phyloP scores from a whole-genome alignment of 2,113 vertebrate genomes.

The Pao palembangensis region DNA sequence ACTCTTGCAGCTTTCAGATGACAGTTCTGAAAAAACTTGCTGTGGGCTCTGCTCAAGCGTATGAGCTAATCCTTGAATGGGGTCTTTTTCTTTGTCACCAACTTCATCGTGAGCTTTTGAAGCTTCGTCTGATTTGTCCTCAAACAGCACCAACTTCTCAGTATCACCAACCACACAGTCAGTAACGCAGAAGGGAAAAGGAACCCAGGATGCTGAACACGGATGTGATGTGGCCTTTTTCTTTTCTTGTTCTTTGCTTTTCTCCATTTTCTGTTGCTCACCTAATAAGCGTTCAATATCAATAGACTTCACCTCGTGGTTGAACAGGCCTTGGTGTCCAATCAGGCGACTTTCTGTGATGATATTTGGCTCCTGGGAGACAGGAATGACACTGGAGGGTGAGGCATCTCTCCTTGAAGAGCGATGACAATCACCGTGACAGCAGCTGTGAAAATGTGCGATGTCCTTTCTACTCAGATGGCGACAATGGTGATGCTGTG shows the following conservation, averaged over 20 bases:
- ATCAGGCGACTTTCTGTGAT: slow-evolving; percentile 76
- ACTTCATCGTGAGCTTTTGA: slow-evolving; percentile 8
- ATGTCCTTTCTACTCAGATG: slow-evolving; percentile 32
- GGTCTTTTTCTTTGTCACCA: slow-evolving; percentile 11
- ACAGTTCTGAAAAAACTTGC: slow-evolving; percentile 17
- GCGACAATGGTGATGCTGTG: slow-evolving; percentile 12
- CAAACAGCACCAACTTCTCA: slow-evolving; percentile 5
- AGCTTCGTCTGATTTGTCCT: slow-evolving; percentile 1
- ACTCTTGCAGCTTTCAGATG: slow-evolving; percentile 37
- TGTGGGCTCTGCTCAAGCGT: slow-evolving; percentile 36
- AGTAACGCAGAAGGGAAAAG: slow-evolving; percentile 7
- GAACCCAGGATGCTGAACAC: slow-evolving; percentile 3
- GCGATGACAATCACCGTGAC: slow-evolving; percentile 18
- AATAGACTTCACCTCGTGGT: slow-evolving; percentile 76
- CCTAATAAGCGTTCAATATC: slow-evolving; percentile 73
- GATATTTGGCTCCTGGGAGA: slow-evolving; percentile 62
- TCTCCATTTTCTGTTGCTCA: slow-evolving; percentile 39
- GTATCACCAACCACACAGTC: slow-evolving; percentile 6
- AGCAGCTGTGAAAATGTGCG: slow-evolving; percentile 17
- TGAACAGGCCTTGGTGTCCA: slow-evolving; percentile 76
- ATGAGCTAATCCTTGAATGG: slow-evolving; percentile 23
- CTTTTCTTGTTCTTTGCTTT: slow-evolving; percentile 13
- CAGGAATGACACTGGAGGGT: slow-evolving; percentile 29
- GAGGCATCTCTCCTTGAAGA: slow-evolving; percentile 26
- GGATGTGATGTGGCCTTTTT: slow-evolving; percentile 2